Evolutionary conservation across 1,140 invertebrate species (phyloP).

Genomic region (Thaumetopoea pityocampa): DNA sequence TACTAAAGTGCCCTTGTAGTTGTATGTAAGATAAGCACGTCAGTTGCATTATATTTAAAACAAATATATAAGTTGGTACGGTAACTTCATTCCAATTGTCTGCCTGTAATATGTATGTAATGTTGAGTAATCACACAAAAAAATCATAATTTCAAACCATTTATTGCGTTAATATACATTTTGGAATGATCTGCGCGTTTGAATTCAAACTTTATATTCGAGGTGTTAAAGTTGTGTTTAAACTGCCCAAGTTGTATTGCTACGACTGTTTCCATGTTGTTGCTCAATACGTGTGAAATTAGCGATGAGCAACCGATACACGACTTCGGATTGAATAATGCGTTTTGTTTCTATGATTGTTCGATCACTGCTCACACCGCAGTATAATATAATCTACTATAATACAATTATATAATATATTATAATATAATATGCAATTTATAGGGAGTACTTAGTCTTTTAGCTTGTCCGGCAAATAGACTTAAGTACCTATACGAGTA

Average conservation of each 20-base stretch:
- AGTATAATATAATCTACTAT: neutral
- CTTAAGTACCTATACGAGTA: too few species aligned
- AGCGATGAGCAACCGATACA: conserved; percentile 28
- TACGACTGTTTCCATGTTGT: conserved; percentile 20
- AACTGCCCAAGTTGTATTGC: conserved; percentile 8
- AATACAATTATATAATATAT: too few species aligned
- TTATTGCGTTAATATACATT: conserved; percentile 16
- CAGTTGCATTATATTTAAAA: too few species aligned
- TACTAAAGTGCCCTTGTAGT: too few species aligned
- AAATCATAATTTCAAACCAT: conserved; percentile 21
- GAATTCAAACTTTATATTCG: conserved; percentile 9
- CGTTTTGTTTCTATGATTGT: conserved; percentile 20
- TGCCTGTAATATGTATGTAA: conserved; percentile 5
- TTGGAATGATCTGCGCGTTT: conserved; percentile 3
- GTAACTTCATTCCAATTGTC: conserved; percentile 13
- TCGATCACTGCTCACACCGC: conserved; percentile 4
- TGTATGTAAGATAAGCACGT: too few species aligned
- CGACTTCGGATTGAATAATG: conserved; percentile 31
- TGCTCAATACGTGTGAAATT: conserved; percentile 42
- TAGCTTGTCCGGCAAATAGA: too few species aligned
- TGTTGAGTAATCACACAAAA: conserved; percentile 10
- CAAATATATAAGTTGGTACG: too few species aligned
- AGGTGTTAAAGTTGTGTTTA: conserved; percentile 3
- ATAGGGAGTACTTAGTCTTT: too few species aligned
- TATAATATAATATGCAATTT: too few species aligned